A percentile compares a stretch with the other conserved stretches of the same genome.
These are phyloP conservation scores for Petrocephalus microphthalmus DNA, from an alignment of 2,113 vertebrate genomes.

Conservation along the genomic window DNA sequence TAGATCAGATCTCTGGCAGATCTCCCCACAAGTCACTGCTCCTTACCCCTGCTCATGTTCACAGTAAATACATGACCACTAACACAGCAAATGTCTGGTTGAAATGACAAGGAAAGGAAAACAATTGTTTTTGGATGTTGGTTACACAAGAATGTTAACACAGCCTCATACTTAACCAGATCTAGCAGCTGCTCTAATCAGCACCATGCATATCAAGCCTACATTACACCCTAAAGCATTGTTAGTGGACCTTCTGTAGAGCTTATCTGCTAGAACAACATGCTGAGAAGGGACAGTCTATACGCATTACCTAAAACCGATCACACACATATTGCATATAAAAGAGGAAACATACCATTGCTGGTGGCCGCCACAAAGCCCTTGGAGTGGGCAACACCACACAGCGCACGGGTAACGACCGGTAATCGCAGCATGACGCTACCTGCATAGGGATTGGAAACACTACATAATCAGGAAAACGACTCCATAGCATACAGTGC, in stretches of 20 bases:
- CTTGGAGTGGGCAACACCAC: conserved; percentile 57
- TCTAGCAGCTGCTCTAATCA: conserved; percentile 40
- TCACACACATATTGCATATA: background rate
- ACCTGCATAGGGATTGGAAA: conserved; percentile 26
- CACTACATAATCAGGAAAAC: background rate
- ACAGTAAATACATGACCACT: background rate
- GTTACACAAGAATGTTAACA: background rate
- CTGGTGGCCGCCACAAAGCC: conserved; percentile 42
- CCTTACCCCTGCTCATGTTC: background rate
- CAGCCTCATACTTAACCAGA: conserved; percentile 14
- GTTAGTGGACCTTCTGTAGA: background rate
- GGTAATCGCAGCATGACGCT: conserved; percentile 78
- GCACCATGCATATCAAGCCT: conserved; percentile 27
- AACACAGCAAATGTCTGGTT: background rate
- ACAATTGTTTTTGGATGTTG: background rate
- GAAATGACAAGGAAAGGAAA: background rate
- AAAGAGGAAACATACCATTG: conserved; percentile 60
- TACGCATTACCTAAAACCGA: background rate
- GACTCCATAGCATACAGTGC: background rate
- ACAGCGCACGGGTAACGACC: conserved; percentile 59
- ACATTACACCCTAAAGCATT: background rate
- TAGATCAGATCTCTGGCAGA: background rate
- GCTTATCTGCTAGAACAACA: background rate
- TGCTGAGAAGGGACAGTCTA: background rate
- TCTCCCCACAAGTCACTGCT: background rate